Evolutionary conservation across 2,113 vertebrate genomes (phyloP).

Genomic region (Propithecus coquereli): DNA sequence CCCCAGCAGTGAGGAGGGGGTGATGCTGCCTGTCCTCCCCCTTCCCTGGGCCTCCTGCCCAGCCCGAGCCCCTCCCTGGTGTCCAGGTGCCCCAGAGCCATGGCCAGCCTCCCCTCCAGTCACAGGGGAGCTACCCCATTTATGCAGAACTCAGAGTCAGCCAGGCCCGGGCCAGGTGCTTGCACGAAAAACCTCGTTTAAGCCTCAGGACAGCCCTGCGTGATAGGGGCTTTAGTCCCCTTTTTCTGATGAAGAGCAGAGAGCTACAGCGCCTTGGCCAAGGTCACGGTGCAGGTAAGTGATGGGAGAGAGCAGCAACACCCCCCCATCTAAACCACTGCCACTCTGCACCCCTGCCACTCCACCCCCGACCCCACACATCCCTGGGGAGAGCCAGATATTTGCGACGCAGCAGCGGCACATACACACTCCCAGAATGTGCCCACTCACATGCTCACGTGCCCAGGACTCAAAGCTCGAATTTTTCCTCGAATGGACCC

Average conservation of each 20-base stretch:
- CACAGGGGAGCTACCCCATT: too few relatives aligned
- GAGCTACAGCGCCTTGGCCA: not conserved
- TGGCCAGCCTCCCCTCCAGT: not conserved
- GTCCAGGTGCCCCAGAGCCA: not conserved
- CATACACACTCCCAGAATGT: not conserved
- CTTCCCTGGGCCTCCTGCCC: not conserved
- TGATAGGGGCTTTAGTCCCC: not conserved
- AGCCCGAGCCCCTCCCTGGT: not conserved
- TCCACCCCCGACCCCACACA: accelerated
- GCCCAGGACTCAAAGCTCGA: not conserved
- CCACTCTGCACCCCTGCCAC: too few relatives aligned
- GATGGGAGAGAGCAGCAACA: not conserved
- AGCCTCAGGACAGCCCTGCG: not conserved
- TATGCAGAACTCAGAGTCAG: not conserved
- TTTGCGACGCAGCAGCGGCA: not conserved
- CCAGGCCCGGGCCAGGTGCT: not conserved
- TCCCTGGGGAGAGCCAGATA: not conserved
- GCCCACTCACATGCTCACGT: not conserved
- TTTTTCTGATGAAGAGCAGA: not conserved
- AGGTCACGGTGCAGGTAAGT: not conserved
- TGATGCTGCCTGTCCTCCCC: not conserved
- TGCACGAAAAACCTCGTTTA: not conserved
- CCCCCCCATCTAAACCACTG: not conserved
- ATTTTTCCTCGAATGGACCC: not conserved
- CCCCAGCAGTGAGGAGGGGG: not conserved